These are phyloP conservation scores for Hippocampus mohnikei DNA, from an alignment of 2,113 vertebrate species.

Conservation along the genomic window DNA sequence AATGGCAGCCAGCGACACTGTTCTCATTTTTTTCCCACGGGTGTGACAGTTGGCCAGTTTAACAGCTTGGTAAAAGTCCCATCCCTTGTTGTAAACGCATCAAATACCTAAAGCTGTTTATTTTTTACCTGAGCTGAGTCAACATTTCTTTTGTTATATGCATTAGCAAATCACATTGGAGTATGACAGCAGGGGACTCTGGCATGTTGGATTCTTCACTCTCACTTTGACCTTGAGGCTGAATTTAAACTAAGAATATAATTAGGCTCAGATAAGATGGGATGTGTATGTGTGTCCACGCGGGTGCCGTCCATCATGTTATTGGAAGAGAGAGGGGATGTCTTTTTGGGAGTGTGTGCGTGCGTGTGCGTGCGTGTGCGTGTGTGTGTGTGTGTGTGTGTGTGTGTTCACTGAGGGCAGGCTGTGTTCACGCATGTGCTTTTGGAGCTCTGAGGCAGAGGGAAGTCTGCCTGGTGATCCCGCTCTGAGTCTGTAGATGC, in stretches of 20 bases:
- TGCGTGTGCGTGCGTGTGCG: conserved; percentile 43
- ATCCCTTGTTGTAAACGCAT: not conserved
- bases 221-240: conserved; percentile 17
- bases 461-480: conserved; percentile 35
- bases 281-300: not conserved
- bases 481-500: conserved; percentile 10
- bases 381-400: conserved; percentile 44
- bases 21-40: conserved; percentile 8
- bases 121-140: not conserved
- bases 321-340: conserved; percentile 6
- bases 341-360: conserved; percentile 27
- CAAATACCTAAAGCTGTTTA: not conserved
- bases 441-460: conserved; percentile 50
- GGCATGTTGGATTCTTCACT: conserved; percentile 13
- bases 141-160: conserved; percentile 5
- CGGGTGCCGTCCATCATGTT: not conserved
- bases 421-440: conserved; percentile 42
- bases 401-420: conserved; percentile 58
- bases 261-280: conserved; percentile 13
- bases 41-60: conserved; percentile 47
- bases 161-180: not conserved
- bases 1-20: conserved; percentile 19
- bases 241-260: conserved; percentile 15
- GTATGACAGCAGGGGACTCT: conserved; percentile 1
- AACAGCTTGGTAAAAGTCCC: conserved; percentile 1